A percentile compares a stretch with the other conserved stretches of the same genome.
These are phyloP conservation scores for Lingula anatina DNA, from an alignment of 2,888 invertebrate species.

Conservation along the genomic window DNA sequence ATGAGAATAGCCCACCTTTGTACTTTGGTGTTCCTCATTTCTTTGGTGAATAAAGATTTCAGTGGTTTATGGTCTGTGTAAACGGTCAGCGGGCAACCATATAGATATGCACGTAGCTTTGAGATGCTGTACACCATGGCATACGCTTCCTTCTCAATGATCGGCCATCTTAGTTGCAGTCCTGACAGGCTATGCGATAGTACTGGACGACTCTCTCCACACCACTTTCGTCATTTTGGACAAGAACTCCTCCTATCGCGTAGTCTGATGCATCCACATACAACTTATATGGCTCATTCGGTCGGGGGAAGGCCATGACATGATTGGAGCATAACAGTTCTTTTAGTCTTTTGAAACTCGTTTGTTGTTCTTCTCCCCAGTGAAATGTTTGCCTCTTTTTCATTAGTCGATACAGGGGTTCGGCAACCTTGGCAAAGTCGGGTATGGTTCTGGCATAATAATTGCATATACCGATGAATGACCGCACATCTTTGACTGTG, in stretches of 20 bases:
- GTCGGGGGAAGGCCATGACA: conserved; percentile 6
- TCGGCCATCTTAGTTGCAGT: not conserved
- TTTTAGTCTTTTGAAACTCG: conserved; percentile 1
- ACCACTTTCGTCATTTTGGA: conserved; percentile 2
- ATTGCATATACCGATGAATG: not conserved
- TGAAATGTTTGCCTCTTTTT: conserved; percentile 1
- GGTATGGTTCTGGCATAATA: not conserved
- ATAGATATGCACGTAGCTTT: not conserved
- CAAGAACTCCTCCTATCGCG: conserved; percentile 4
- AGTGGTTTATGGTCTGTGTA: not conserved
- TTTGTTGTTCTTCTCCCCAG: conserved; percentile 5
- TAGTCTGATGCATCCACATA: not conserved
- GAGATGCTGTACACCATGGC: not conserved
- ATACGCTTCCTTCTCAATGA: not conserved
- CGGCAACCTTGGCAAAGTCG: not conserved
- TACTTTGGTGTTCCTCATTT: not conserved
- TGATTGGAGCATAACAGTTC: conserved; percentile 2
- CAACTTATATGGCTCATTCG: not conserved
- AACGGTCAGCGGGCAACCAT: not conserved
- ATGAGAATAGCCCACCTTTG: not conserved
- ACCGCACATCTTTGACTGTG: not conserved
- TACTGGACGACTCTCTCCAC: not conserved
- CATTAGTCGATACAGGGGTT: not conserved
- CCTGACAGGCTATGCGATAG: not conserved
- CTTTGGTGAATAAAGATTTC: not conserved